Percentiles rank a stretch among this genome's conserved stretches.
Evolutionary conservation across 2,888 invertebrate genomes (phyloP).

Genomic region (Ormyrus nitidulus): DNA sequence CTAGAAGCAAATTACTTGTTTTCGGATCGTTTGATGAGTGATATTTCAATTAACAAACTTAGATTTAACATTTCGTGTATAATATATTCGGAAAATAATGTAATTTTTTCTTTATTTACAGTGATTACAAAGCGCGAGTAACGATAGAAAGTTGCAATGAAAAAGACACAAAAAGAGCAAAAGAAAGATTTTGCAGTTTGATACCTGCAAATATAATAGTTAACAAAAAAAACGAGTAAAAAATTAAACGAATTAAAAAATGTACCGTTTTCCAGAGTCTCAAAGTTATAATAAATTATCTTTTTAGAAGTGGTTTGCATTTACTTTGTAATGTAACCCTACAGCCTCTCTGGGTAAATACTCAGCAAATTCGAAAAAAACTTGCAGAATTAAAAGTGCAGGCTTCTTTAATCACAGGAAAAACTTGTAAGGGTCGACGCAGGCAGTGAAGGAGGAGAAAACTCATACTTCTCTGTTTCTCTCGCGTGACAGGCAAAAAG

Average conservation of each 20-base stretch:
- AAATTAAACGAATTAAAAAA: neutral
- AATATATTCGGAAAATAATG: no score
- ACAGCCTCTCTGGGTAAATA: neutral
- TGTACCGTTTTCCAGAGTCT: neutral
- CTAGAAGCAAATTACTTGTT: neutral
- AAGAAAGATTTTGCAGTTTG: constrained; percentile 72
- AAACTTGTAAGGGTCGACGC: constrained; percentile 34
- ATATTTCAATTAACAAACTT: no score
- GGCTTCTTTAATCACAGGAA: constrained; percentile 57
- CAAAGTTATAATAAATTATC: neutral
- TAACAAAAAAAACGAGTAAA: constrained; percentile 40
- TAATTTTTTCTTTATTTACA: constrained; percentile 60
- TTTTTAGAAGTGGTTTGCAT: neutral
- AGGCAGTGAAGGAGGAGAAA: constrained; percentile 9
- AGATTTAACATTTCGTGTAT: no score
- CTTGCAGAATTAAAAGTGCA: constrained; percentile 22
- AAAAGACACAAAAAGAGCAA: constrained; percentile 70
- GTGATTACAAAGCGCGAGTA: constrained; percentile 76
- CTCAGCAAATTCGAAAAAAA: neutral
- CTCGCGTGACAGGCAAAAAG: constrained; percentile 25
- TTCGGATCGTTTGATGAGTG: no score
- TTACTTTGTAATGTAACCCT: neutral
- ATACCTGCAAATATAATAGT: constrained; percentile 65
- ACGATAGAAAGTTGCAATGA: constrained; percentile 76
- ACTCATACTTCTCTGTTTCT: constrained; percentile 28